Conservation (phyloP, 2,113 vertebrate genomes). For the Opisthocomus hoazin region DNA sequence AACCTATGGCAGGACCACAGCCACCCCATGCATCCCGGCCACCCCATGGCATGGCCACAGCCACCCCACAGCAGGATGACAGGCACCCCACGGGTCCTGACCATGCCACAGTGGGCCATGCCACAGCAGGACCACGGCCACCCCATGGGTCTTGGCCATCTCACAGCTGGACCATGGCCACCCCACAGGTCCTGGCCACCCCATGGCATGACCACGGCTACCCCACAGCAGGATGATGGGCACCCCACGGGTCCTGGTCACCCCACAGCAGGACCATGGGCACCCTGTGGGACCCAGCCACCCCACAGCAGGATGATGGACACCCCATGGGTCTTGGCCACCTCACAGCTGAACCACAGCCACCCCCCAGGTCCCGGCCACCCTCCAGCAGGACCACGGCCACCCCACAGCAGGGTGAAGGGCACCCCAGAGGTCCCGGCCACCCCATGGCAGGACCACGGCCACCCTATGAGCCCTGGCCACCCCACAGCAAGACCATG, state of each 20-base stretch:
- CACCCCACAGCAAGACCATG: rapidly evolving
- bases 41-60: neutral
- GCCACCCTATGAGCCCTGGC: neutral
- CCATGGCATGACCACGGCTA: no score
- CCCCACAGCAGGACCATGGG: neutral
- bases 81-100: no score
- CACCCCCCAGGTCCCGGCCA: no score
- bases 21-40: no score
- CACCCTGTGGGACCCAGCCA: rapidly evolving
- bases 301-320: no score
- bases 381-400: no score
- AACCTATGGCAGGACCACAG: neutral
- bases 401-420: rapidly evolving
- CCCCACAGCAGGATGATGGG: neutral
- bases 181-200: neutral
- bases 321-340: neutral
- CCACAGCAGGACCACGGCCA: neutral
- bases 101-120: neutral
- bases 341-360: rapidly evolving
- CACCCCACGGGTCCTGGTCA: no score
- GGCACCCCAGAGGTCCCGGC: neutral
- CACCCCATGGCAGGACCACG: neutral
- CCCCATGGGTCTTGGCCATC: neutral
- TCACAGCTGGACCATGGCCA: rapidly evolving
- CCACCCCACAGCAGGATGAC: rapidly evolving